phyloP scores from a whole-genome alignment of 2,113 vertebrate species.

The mouse (Mus musculus) region GRCm39 chr3:125742501-125743000 shows the following conservation, averaged over 20 bases:
- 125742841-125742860: neutral
- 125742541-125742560: neutral
- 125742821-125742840: neutral
- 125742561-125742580: neutral
- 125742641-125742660: neutral
- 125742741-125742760: neutral
- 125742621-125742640: neutral
- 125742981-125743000: neutral
- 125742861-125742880: neutral
- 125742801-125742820: neutral
- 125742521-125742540: neutral
- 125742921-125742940: neutral
- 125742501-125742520: neutral
- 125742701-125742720: neutral
- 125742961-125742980: neutral
- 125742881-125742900: neutral
- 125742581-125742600: neutral
- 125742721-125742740: neutral
- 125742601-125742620: neutral
- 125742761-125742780: neutral
- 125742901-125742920: neutral
- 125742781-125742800: neutral
- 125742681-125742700: neutral
- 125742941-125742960: neutral
- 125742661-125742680: neutral